These are phyloP conservation scores for Sorex araneus DNA, from an alignment of 2,113 vertebrate species.

Conservation along the genomic window DNA sequence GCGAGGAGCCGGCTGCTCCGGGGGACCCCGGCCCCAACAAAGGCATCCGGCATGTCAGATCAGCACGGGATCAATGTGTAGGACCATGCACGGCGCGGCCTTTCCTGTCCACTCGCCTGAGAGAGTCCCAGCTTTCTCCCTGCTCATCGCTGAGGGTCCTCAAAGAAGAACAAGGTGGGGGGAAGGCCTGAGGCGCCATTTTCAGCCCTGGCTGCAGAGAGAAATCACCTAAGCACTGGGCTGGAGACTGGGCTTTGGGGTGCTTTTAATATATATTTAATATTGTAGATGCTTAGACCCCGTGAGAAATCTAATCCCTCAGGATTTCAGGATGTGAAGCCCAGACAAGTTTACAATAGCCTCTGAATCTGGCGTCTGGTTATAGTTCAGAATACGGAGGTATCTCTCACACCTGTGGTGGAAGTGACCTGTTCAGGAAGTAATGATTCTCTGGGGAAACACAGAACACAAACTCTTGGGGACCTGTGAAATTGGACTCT, in stretches of 20 bases:
- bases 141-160: slow-evolving; percentile 64
- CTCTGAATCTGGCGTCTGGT: neutral
- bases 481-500: neutral
- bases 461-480: neutral
- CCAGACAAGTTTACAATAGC: neutral
- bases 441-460: neutral
- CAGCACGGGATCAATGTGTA: slow-evolving; percentile 64
- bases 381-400: neutral
- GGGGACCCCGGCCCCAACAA: slow-evolving; percentile 43
- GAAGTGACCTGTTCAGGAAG: neutral
- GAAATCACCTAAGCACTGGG: slow-evolving; percentile 26
- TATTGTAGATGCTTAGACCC: neutral
- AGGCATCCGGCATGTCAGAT: slow-evolving; percentile 76
- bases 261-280: no score
- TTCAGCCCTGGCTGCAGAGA: slow-evolving; percentile 64
- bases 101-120: slow-evolving; percentile 23
- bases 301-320: slow-evolving; percentile 1
- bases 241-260: neutral
- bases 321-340: slow-evolving; percentile 1
- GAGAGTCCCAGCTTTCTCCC: slow-evolving; percentile 68
- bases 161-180: neutral
- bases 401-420: neutral
- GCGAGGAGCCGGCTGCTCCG: slow-evolving; percentile 74
- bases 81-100: slow-evolving; percentile 26
- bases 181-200: slow-evolving; percentile 55